Evolutionary conservation across 1,140 invertebrate species (phyloP), one percentile per base, ranked within the genome.

Genomic region (Orchesella cincta): DNA sequence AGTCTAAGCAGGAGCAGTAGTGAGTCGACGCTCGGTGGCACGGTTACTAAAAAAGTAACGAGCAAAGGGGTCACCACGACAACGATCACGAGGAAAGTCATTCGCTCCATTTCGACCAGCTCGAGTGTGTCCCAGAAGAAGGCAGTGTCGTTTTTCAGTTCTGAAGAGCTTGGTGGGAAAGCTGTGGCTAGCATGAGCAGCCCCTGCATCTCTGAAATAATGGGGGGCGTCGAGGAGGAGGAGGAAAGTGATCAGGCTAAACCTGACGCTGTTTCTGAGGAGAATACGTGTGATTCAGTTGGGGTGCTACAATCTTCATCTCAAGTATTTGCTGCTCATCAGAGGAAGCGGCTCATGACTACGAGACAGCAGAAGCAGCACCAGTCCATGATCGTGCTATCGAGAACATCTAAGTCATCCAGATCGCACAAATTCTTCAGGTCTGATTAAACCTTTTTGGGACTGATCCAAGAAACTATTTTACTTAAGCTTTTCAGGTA

Each of bases 381-480:
- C 33, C 62, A 67, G 62, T 67, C 62, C 12, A 67, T 67, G 62
- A 67, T 67, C n/a, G 31, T 67, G 28, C 62, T 67, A 29, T 67
- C 62, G 33, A 29, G 62, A 67, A 67, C 62, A 5, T 8, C 62
- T n/a, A 29, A 67, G 62, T 29, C 29, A 67, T 31, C 26, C 62
- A 67, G 31, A 67, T 67, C 62, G 31, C 62, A 67, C 31, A 67
- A 67, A 31, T 67, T 67, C 33, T 67, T 67, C 62, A 67, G 62
- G 62, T 67, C 26, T 46, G 20, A 46, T 46, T 46, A 20, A 46
- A 46, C 39, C 8, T 46, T 46, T 46, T 46, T n/a, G n/a, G n/a
- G n/a, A n/a, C n/a, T n/a, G n/a, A n/a, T n/a, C n/a, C n/a, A n/a
- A n/a, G n/a, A n/a, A n/a, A n/a, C n/a, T n/a, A n/a, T n/a, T n/a